Conservation (phyloP, 1,140 invertebrate species). For the Cotesia typhae region DNA sequence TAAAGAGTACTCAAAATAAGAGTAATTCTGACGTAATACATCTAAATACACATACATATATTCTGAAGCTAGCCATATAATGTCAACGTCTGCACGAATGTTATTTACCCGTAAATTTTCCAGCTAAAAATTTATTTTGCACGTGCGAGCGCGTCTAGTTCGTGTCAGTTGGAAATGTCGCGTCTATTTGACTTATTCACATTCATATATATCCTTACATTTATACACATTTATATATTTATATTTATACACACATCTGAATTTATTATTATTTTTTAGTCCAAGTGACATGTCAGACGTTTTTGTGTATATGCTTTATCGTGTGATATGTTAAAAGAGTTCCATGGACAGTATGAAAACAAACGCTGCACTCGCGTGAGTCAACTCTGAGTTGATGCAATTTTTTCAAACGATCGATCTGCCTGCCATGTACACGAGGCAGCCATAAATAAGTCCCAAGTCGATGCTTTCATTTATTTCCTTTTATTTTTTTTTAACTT, state of each 20-base stretch:
- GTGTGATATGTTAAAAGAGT: slow-evolving; percentile 6
- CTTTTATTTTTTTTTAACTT: background rate
- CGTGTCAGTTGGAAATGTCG: slow-evolving; percentile 24
- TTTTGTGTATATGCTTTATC: slow-evolving; percentile 7
- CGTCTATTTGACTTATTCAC: background rate
- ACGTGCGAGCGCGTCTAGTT: slow-evolving; percentile 5
- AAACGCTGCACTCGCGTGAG: slow-evolving; percentile 11
- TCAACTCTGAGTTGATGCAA: background rate
- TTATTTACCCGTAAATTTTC: slow-evolving; percentile 19
- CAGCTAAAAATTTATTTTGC: slow-evolving; percentile 6
- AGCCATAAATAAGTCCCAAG: slow-evolving; percentile 13
- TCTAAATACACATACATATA: no score
- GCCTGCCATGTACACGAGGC: slow-evolving; percentile 1
- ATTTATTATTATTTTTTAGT: slow-evolving; percentile 2
- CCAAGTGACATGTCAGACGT: slow-evolving; percentile 15
- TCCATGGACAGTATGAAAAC: slow-evolving; percentile 15
- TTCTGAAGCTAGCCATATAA: background rate
- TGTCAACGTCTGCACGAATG: slow-evolving; percentile 21
- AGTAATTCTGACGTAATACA: no score
- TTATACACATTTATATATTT: no score
- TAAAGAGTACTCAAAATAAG: no score
- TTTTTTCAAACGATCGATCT: slow-evolving; percentile 11
- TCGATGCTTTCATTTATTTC: background rate
- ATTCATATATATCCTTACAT: no score
- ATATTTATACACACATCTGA: no score